A percentile compares a stretch with the other conserved stretches of the same genome.
phyloP scores from a whole-genome alignment of 30 jellyfish, hydroid and myxozoan genomes.

The Turritopsis dohrnii region DNA sequence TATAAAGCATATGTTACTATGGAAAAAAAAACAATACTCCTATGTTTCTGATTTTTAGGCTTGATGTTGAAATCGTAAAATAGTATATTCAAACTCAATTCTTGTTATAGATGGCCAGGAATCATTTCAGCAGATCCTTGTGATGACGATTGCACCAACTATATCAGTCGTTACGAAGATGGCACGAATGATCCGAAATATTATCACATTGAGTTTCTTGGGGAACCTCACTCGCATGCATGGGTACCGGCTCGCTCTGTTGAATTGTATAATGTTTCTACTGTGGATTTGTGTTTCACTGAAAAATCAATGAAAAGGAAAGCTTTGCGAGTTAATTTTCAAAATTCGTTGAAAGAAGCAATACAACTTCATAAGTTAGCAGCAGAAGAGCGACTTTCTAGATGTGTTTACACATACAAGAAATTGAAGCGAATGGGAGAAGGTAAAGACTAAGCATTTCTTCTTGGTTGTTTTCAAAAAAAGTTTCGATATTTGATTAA shows the following conservation, averaged over 20 bases:
- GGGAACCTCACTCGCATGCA: slow-evolving; percentile 34
- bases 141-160: background rate
- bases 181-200: slow-evolving; percentile 35
- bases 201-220: slow-evolving; percentile 34
- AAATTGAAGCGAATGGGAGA: background rate
- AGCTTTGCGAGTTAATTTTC: background rate
- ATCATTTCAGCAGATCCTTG: slow-evolving; percentile 25
- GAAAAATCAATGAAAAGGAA: slow-evolving; percentile 13
- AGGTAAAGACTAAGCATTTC: background rate
- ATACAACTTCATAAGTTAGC: background rate
- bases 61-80: no score
- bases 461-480: no score
- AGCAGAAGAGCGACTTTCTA: slow-evolving; percentile 16
- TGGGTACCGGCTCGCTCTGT: slow-evolving; percentile 34
- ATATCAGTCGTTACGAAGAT: slow-evolving; percentile 26
- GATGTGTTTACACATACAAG: background rate
- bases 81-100: no score
- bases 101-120: slow-evolving; percentile 24
- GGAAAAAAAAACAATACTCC: no score
- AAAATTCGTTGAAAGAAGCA: slow-evolving; percentile 23
- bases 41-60: no score
- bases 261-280: slow-evolving; percentile 6
- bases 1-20: no score
- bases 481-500: no score
- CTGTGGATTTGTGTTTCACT: slow-evolving; percentile 6